Conservation (phyloP, 1,140 invertebrate genomes). For the Ceratosolen solmsi region DNA sequence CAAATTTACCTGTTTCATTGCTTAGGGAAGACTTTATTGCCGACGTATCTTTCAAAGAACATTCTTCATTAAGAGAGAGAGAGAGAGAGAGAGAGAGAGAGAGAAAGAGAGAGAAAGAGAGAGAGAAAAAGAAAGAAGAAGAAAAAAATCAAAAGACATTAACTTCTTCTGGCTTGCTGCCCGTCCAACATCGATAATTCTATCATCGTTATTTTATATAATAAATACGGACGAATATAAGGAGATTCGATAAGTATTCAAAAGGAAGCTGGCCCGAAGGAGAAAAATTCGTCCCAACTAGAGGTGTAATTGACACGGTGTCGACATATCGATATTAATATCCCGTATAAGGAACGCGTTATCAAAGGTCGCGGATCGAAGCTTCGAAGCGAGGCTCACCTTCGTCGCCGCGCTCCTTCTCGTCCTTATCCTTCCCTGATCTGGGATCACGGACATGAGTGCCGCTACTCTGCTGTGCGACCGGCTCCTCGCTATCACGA, state of each 20-base stretch:
- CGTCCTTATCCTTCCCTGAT: slow-evolving; percentile 86
- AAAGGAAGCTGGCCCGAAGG: not conserved
- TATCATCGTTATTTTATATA: no score
- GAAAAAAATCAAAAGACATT: no score
- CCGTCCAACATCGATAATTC: no score
- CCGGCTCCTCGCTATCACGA: slow-evolving; percentile 78
- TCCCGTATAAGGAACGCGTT: not conserved
- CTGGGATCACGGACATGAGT: slow-evolving; percentile 64
- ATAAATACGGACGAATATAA: no score
- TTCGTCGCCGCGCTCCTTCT: slow-evolving; percentile 76
- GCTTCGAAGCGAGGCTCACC: slow-evolving; percentile 58
- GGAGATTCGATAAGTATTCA: no score
- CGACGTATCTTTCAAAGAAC: no score
- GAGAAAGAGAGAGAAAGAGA: not conserved
- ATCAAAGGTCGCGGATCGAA: no score
- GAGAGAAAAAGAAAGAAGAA: slow-evolving; percentile 4
- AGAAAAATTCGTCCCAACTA: not conserved
- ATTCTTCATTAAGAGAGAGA: not conserved
- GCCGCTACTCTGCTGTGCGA: slow-evolving; percentile 65
- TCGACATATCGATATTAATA: not conserved
- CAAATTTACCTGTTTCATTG: no score
- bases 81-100: slow-evolving; percentile 14
- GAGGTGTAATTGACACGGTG: not conserved
- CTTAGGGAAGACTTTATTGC: no score
- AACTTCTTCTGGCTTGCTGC: no score